Base-by-base conservation (phyloP, 2,797 vertebrate species). In the Tragelaphus eurycerus region DNA sequence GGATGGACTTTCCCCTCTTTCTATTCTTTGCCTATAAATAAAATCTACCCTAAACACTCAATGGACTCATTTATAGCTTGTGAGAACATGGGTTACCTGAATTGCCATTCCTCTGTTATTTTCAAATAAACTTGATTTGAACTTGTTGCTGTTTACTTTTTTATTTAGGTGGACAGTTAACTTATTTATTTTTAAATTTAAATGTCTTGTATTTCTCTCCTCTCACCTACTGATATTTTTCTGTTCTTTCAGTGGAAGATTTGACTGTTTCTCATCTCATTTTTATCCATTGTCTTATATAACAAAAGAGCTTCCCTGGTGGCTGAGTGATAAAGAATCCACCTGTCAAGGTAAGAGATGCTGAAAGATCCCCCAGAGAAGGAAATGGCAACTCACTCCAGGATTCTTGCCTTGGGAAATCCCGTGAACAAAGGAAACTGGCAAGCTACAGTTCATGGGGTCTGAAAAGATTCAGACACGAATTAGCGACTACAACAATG, bases 181-280 rank as follows among this genome's bases (percentile, higher is more conserved):
- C 3, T 50, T 79, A 12, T 50, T 50, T 79, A 46, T 16, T 43
- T 89, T 88, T 89, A 6, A 6, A 54, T 55, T 67, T 95, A 31
- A 95, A 13, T 27, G 14, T 1, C 7, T 74, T 87, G 46, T 89
- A 2, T 57, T 93, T 96, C 13, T 86, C 29, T 43, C 13, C 16
- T 89, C 29, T 89, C 2, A 71, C 62, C n/a, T 93, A 48, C 17
- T 31, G 54, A 79, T 90, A n/a, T 5, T 83, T 86, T 54, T 78
- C 34, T 21, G 46, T 27, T 93, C 10, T 90, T 94, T 86, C 81
- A 87, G 25, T 57, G 23, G 38, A 86, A 90, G 15, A 67, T 25
- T 29, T 29, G 50, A 60, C 19, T 71, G 54, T 57, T 43, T 48
- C 15, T 90, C 43, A 94, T 38, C n/a, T 5, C 43, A 48, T 60